phyloP scores from a whole-genome alignment of 2,797 vertebrate genomes.

The Halcyon leucocephala region DNA sequence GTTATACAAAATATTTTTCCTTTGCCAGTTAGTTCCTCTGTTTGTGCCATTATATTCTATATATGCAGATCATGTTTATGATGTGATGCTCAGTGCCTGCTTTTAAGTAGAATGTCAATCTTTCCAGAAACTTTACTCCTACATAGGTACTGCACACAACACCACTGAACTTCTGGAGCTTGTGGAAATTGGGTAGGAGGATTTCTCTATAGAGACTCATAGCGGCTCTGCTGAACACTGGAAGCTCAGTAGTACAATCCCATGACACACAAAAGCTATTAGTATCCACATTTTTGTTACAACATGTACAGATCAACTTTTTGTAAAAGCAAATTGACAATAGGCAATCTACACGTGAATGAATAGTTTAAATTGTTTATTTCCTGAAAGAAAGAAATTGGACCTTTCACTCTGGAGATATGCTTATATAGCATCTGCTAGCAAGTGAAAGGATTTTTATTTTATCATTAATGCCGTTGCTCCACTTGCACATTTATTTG shows the following conservation, averaged over 20 bases:
- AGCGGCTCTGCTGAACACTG: neutral
- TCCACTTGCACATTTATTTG: neutral
- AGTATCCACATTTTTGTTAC: neutral
- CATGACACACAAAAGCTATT: neutral
- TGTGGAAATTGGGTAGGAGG: constrained; percentile 16
- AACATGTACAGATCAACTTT: neutral
- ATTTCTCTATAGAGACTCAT: neutral
- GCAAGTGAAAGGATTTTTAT: neutral
- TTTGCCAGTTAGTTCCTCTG: neutral
- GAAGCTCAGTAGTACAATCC: neutral
- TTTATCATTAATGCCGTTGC: neutral
- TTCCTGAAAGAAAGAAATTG: neutral
- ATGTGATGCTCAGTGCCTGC: neutral
- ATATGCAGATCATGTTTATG: neutral
- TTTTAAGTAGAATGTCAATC: neutral
- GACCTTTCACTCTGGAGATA: neutral
- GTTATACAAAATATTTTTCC: neutral
- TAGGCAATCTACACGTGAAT: neutral
- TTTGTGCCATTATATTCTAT: neutral
- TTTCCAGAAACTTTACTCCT: neutral
- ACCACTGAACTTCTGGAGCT: neutral
- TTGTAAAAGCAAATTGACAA: neutral
- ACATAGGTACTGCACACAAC: neutral
- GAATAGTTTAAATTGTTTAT: neutral
- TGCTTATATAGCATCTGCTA: neutral